Evolutionary conservation across 2,888 invertebrate species (phyloP), one percentile per base, ranked within the genome.

Genomic region (Caenorhabditis imperialis): DNA sequence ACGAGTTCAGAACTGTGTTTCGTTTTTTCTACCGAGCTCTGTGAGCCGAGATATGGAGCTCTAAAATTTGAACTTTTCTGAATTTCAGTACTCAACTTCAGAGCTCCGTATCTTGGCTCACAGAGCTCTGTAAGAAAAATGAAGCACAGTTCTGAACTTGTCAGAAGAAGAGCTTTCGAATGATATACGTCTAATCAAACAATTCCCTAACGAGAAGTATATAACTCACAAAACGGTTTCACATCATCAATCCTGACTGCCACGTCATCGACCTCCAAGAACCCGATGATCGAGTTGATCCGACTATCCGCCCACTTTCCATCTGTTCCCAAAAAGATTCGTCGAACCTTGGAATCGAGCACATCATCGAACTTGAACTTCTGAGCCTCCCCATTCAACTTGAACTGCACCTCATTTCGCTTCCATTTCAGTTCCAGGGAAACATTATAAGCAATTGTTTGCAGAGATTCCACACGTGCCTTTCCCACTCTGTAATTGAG

Each of bases 331-430:
- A 74, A 6, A 45, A 60, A 65, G 10, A 73, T 60, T 22, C 20
- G 37, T n/a, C 45, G 37, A 10, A 60, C 65, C 0, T 35, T 25
- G 1, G 73, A 65, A 33, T 73, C 67, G 0, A 67, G 54, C 22
- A 67, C 48, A n/a, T 55, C 63, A 10, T 73, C 61, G 25, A 69
- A 58, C 16, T 50, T 53, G 22, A 40, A n/a, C n/a, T 62, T 74
- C 25, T 74, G 74, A 27, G 55, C 35, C 25, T 75, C 75, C 10
- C 75, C 75, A 23, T 75, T 75, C 44, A 75, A 18, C 10, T 70
- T 75, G 63, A 75, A 62, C 16, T 58, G 35, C 33, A 75, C 35
- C 38, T 75, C 65, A 23, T 70, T 62, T 27, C 63, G 23, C 25
- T 57, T 61, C 75, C 75, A 75, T 60, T 55, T 70, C 18, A 75